Evolutionary conservation across 1,140 invertebrate species (phyloP).

Genomic region (Frieseomelitta varia): DNA sequence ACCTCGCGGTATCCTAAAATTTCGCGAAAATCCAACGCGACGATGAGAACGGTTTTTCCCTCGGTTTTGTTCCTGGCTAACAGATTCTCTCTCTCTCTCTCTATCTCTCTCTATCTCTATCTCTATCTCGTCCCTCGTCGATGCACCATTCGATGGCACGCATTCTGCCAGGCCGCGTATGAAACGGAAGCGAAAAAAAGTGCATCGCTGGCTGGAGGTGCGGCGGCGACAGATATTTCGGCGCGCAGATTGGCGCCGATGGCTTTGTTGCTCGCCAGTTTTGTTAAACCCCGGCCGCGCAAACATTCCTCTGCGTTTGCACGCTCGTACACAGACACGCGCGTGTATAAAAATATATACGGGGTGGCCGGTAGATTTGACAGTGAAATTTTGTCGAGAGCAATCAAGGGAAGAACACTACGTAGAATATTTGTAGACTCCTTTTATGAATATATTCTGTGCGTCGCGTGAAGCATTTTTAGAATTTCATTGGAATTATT

Average conservation of each 20-base stretch:
- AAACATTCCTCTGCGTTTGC: constrained; percentile 31
- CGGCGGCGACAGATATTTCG: constrained; percentile 38
- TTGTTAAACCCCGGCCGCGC: constrained; percentile 32
- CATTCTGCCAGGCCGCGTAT: constrained; percentile 18
- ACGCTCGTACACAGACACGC: neutral
- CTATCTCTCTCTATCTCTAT: neutral
- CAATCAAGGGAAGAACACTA: neutral
- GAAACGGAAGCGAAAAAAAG: constrained; percentile 22
- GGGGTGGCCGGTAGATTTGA: neutral
- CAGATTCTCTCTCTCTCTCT: neutral
- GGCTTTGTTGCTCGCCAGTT: constrained; percentile 45
- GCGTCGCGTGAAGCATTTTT: no score
- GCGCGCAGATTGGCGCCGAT: constrained; percentile 23
- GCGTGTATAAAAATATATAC: no score
- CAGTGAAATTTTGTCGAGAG: neutral
- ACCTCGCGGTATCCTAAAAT: neutral
- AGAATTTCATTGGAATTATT: no score
- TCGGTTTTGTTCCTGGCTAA: neutral
- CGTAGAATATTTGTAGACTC: neutral
- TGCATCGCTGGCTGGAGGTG: constrained; percentile 6
- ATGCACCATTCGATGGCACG: constrained; percentile 10
- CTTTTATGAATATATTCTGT: no score
- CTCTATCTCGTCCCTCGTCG: neutral
- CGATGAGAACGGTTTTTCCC: neutral
- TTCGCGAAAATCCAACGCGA: neutral